phyloP scores from a whole-genome alignment of 2,888 invertebrate species.

The Drosophila tanythrix region DNA sequence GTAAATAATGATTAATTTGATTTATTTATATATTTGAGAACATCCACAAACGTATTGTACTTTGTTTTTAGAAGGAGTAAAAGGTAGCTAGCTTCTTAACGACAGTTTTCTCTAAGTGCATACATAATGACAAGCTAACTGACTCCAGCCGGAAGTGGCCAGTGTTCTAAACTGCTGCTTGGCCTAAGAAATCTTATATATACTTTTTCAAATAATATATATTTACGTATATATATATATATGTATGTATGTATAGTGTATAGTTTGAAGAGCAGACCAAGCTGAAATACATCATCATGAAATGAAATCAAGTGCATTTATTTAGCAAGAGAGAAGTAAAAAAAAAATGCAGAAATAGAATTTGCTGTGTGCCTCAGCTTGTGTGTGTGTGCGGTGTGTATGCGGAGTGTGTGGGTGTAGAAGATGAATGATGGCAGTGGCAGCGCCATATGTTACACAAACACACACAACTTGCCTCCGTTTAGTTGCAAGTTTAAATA shows the following conservation, averaged over 20 bases:
- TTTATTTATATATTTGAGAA: neutral
- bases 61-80: neutral
- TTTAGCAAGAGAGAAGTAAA: conserved; percentile 49
- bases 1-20: no score
- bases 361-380: conserved; percentile 8
- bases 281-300: conserved; percentile 70
- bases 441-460: conserved; percentile 52
- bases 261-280: conserved; percentile 32
- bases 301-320: conserved; percentile 80
- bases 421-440: conserved; percentile 71
- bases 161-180: conserved; percentile 17
- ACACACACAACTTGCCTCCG: conserved; percentile 47
- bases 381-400: conserved; percentile 20
- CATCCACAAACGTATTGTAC: neutral
- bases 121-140: conserved; percentile 64
- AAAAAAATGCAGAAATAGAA: conserved; percentile 7
- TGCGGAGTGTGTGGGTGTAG: conserved; percentile 35
- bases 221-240: conserved; percentile 3
- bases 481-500: conserved; percentile 71
- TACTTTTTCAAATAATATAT: conserved; percentile 1
- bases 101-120: neutral
- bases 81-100: neutral
- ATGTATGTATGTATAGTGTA: neutral
- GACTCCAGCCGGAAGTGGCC: conserved; percentile 23
- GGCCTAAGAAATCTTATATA: neutral